phyloP scores from a whole-genome alignment of 1,140 invertebrate genomes.

The Lepidurus arcticus region DNA sequence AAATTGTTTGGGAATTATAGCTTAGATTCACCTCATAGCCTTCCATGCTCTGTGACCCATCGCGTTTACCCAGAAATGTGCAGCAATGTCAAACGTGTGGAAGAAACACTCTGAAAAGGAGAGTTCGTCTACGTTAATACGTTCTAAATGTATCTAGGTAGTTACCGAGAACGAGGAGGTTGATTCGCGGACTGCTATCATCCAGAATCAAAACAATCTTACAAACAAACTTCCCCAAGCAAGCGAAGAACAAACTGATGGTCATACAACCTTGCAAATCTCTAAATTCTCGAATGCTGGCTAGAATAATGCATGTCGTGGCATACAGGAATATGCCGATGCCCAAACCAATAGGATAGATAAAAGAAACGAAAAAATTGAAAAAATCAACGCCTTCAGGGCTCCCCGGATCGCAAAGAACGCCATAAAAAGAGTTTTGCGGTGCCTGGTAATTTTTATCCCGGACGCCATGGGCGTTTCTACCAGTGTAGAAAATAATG shows the following conservation, averaged over 20 bases:
- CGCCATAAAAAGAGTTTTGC: constrained; percentile 20
- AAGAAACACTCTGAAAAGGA: constrained; percentile 25
- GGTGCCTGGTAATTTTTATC: constrained; percentile 19
- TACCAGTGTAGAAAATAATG: constrained; percentile 24
- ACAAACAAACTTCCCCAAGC: constrained; percentile 67
- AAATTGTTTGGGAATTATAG: neutral
- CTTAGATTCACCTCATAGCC: constrained; percentile 59
- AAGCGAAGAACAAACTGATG: constrained; percentile 66
- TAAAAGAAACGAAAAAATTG: constrained; percentile 26
- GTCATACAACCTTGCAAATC: constrained; percentile 77
- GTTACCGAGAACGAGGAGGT: neutral
- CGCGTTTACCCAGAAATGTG: constrained; percentile 77
- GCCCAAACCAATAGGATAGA: constrained; percentile 41
- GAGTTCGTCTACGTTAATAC: neutral
- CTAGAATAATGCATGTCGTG: constrained; percentile 71
- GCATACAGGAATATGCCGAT: constrained; percentile 63
- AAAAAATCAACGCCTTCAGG: constrained; percentile 25
- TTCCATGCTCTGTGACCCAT: constrained; percentile 80
- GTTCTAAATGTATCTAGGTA: neutral
- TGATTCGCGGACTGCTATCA: constrained; percentile 27
- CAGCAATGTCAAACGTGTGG: constrained; percentile 48
- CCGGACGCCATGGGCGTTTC: neutral
- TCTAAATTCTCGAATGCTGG: constrained; percentile 70
- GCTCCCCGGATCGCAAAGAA: constrained; percentile 32
- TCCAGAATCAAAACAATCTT: constrained; percentile 26